These are phyloP conservation scores for Conus betulinus DNA, from an alignment of 1,140 invertebrate genomes.

Conservation along the genomic window DNA sequence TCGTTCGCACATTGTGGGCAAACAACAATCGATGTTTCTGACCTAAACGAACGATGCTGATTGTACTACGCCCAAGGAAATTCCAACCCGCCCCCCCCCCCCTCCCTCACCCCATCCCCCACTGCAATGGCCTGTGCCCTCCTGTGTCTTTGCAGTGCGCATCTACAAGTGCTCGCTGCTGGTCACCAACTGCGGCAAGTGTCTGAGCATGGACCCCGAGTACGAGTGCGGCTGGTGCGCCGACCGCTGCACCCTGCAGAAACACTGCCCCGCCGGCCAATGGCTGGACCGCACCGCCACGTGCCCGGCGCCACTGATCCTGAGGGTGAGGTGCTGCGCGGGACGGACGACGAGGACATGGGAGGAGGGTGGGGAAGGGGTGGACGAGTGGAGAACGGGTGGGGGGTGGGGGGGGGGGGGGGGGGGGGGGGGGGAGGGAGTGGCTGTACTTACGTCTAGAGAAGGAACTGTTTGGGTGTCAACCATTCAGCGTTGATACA, in stretches of 20 bases:
- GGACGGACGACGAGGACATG: no score
- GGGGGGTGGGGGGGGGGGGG: no score
- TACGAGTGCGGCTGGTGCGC: conserved; percentile 74
- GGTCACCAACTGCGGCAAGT: conserved; percentile 73
- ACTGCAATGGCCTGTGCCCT: background rate
- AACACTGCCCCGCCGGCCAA: conserved; percentile 52
- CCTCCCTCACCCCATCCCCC: background rate
- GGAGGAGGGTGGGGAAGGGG: no score
- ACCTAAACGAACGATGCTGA: no score
- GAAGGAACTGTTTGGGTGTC: no score
- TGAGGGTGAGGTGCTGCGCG: conserved; percentile 57
- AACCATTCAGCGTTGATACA: no score
- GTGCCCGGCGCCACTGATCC: conserved; percentile 69
- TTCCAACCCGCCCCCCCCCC: background rate
- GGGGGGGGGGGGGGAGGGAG: no score
- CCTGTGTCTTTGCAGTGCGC: conserved; percentile 55
- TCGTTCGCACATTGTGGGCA: no score
- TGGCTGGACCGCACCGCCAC: conserved; percentile 62
- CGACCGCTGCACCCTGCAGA: conserved; percentile 55
- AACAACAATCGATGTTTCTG: no score
- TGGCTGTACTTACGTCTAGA: no score
- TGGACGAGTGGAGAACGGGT: no score
- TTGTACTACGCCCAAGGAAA: no score
- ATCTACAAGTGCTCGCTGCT: conserved; percentile 72
- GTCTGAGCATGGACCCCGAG: conserved; percentile 68